These are phyloP conservation scores for Drosophila obscura DNA, from an alignment of 1,140 invertebrate species.

Conservation along the genomic window DNA sequence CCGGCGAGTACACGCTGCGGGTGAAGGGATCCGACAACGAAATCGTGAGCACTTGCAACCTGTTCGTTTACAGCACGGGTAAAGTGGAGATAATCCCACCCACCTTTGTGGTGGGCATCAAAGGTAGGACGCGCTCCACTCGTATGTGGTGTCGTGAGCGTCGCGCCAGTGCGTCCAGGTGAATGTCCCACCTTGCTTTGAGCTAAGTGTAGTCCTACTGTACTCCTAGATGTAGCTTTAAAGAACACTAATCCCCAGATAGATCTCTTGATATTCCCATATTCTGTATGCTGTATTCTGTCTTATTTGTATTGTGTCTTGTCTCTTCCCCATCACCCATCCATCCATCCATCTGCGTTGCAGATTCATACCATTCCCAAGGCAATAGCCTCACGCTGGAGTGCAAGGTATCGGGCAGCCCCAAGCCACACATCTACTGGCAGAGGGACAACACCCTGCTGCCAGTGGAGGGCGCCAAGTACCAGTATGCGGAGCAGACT, in stretches of 20 bases:
- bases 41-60: conserved; percentile 76
- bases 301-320: conserved; percentile 53
- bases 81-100: conserved; percentile 68
- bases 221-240: conserved; percentile 25
- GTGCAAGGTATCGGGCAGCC: conserved; percentile 81
- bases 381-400: conserved; percentile 70
- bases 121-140: conserved; percentile 64
- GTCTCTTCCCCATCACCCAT: conserved; percentile 44
- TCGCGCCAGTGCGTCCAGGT: conserved; percentile 41
- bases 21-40: conserved; percentile 86
- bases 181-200: conserved; percentile 28
- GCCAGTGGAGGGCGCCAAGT: conserved; percentile 84
- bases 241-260: conserved; percentile 32
- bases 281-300: conserved; percentile 33
- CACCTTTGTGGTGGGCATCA: conserved; percentile 79
- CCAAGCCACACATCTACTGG: conserved; percentile 88
- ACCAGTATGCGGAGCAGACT: conserved; percentile 72
- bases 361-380: conserved; percentile 80
- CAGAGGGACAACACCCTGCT: conserved; percentile 89
- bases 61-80: conserved; percentile 77
- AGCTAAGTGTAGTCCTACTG: conserved; percentile 16
- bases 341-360: conserved; percentile 10
- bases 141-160: conserved; percentile 3
- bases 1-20: conserved; percentile 86
- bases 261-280: not conserved